A percentile compares a stretch with the other conserved stretches of the same genome.
Evolutionary conservation across 2,113 vertebrate genomes (phyloP).

Genomic region (Tetraodon nigroviridis): DNA sequence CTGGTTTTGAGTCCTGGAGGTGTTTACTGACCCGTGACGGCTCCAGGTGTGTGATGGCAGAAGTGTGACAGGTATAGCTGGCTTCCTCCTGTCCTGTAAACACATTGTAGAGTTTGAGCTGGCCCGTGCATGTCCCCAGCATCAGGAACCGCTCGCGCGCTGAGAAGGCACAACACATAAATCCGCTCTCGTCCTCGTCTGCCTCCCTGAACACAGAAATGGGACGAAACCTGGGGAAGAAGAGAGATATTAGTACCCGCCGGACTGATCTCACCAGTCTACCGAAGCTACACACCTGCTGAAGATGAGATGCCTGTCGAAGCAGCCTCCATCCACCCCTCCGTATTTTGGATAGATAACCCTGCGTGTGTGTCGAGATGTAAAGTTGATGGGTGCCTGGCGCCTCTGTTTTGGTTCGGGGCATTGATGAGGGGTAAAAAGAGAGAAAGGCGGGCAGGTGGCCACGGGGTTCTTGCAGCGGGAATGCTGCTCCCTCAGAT

Average conservation of each 20-base stretch:
- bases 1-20: not conserved
- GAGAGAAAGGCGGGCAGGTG: constrained; percentile 97
- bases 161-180: constrained; percentile 97
- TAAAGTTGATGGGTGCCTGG: constrained; percentile 95
- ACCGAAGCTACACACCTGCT: constrained; percentile 81
- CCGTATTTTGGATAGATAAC: constrained; percentile 97
- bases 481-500: constrained; percentile 95
- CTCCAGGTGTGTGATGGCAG: constrained; percentile 95
- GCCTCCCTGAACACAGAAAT: constrained; percentile 98
- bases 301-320: constrained; percentile 98
- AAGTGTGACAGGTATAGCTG: constrained; percentile 96
- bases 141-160: constrained; percentile 96
- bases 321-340: constrained; percentile 96
- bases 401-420: constrained; percentile 98
- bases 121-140: constrained; percentile 95
- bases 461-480: constrained; percentile 99
- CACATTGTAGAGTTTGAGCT: constrained; percentile 96
- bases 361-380: constrained; percentile 88
- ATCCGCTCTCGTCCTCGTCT: constrained; percentile 96
- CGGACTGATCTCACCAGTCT: not conserved
- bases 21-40: constrained; percentile 84
- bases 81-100: constrained; percentile 98
- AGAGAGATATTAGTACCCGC: not conserved
- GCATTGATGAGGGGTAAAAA: constrained; percentile 98
- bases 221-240: constrained; percentile 84